Evolutionary conservation across 2,888 invertebrate species (phyloP).

Genomic region (Apamea sordens): DNA sequence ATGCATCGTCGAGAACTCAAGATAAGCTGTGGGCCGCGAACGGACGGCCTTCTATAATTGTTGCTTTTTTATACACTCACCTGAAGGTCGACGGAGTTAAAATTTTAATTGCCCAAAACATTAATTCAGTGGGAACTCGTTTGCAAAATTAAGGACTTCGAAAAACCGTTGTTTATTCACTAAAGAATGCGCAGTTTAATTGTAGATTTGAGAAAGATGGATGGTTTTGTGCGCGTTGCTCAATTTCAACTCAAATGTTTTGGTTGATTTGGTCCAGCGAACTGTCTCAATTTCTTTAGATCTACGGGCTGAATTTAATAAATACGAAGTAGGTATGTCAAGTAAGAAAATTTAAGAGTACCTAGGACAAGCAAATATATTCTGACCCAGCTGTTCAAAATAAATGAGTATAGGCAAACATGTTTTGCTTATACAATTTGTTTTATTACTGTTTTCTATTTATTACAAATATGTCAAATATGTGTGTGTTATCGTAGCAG

Average conservation of each 20-base stretch:
- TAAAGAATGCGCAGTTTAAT: conserved; percentile 55
- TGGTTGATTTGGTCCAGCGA: conserved; percentile 7
- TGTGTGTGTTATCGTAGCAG: background rate
- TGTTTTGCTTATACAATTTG: background rate
- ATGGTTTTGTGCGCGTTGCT: conserved; percentile 20
- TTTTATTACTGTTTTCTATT: background rate
- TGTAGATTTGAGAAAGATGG: conserved; percentile 42
- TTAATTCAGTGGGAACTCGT: conserved; percentile 66
- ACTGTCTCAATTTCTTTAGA: background rate
- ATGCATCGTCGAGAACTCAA: conserved; percentile 38
- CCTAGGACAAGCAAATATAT: background rate
- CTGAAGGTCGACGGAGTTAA: conserved; percentile 70
- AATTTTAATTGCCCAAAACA: conserved; percentile 70
- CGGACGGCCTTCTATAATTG: conserved; percentile 68
- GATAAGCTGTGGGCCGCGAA: conserved; percentile 39
- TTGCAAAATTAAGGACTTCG: conserved; percentile 61
- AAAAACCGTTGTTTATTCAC: conserved; percentile 65
- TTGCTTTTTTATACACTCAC: conserved; percentile 64
- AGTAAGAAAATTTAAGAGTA: background rate
- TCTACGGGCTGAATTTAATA: background rate
- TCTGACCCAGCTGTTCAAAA: background rate
- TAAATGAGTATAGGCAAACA: background rate
- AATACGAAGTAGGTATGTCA: background rate
- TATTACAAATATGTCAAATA: background rate
- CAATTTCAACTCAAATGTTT: background rate